These are phyloP conservation scores for Pseudoatta argentina DNA, from an alignment of 1,140 invertebrate species.

Conservation along the genomic window DNA sequence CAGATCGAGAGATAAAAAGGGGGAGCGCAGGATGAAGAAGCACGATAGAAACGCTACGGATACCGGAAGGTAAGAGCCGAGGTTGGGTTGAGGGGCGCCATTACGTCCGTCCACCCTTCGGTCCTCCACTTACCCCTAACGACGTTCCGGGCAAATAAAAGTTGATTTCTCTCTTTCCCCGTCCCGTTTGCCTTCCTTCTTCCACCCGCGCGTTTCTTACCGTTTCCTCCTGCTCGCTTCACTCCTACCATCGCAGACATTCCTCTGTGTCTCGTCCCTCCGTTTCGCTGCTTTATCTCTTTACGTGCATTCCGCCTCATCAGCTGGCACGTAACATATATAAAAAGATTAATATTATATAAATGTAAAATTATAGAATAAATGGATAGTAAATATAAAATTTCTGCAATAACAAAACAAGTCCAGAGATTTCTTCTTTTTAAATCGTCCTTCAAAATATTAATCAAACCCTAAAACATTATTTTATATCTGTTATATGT, in stretches of 20 bases:
- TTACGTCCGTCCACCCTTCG: conserved; percentile 82
- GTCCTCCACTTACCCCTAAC: conserved; percentile 80
- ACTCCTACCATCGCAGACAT: conserved; percentile 52
- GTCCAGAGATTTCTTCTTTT: no score
- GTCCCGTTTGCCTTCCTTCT: conserved; percentile 21
- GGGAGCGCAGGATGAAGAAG: conserved; percentile 68
- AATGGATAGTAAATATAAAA: no score
- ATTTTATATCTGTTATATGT: no score
- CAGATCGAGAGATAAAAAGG: conserved; percentile 35
- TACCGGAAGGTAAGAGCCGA: conserved; percentile 78
- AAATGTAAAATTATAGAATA: no score
- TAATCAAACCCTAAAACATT: no score
- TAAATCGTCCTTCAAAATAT: no score
- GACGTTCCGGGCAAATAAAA: conserved; percentile 83
- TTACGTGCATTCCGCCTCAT: conserved; percentile 76
- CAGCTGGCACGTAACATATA: conserved; percentile 66
- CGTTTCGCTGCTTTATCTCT: conserved; percentile 75
- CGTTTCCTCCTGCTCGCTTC: conserved; percentile 1
- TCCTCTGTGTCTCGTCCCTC: conserved; percentile 73
- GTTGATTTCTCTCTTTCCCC: conserved; percentile 78
- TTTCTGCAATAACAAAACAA: no score
- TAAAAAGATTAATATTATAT: no score
- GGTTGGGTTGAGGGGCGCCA: conserved; percentile 79
- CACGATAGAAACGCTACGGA: conserved; percentile 77
- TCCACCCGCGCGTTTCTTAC: conserved; percentile 47